These are phyloP conservation scores for Eriosoma lanigerum DNA, from an alignment of 1,140 invertebrate genomes.

Conservation along the genomic window DNA sequence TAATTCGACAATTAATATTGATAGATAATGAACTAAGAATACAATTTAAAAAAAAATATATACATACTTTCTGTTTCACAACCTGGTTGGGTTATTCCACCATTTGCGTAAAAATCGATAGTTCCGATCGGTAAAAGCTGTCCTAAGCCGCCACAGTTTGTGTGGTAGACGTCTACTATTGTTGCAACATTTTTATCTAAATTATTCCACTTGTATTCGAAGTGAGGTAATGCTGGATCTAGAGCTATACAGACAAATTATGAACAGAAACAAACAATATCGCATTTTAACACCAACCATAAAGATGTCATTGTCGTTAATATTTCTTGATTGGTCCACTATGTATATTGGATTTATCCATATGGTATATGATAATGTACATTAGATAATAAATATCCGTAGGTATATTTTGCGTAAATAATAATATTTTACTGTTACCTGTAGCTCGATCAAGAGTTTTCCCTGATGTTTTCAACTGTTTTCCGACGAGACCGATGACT, in stretches of 20 bases:
- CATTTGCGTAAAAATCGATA: conserved; percentile 21
- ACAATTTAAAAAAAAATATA: too few relatives aligned
- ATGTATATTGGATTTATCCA: too few relatives aligned
- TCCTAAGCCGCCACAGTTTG: background rate
- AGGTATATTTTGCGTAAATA: too few relatives aligned
- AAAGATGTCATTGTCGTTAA: too few relatives aligned
- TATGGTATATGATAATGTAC: too few relatives aligned
- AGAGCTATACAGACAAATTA: background rate
- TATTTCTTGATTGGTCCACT: too few relatives aligned
- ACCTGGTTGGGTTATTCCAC: background rate
- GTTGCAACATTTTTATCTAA: background rate
- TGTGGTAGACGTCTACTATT: conserved; percentile 7
- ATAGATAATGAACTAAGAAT: too few relatives aligned
- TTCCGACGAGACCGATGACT: background rate
- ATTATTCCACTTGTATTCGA: background rate
- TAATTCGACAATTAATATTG: too few relatives aligned
- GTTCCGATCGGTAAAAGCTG: conserved; percentile 4
- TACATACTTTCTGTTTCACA: background rate
- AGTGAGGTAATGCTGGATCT: background rate
- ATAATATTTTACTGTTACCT: background rate
- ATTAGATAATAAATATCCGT: too few relatives aligned
- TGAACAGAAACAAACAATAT: too few relatives aligned
- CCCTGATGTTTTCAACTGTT: background rate
- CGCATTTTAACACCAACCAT: too few relatives aligned
- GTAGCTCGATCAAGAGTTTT: background rate